phyloP scores from a whole-genome alignment of 2,888 invertebrate genomes.

The Mythimna lalbum region DNA sequence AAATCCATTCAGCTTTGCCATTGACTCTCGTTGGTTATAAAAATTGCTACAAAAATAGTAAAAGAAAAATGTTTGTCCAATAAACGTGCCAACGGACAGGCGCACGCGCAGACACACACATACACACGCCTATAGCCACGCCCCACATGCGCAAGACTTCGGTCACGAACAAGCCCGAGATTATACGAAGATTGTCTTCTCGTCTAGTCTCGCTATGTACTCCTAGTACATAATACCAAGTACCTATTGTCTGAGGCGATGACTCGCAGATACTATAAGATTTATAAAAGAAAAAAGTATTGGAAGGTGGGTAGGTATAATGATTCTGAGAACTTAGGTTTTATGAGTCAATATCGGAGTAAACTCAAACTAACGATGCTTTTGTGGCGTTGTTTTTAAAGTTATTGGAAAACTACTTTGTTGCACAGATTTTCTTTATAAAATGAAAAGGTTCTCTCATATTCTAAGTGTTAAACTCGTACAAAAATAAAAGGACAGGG shows the following conservation, averaged over 20 bases:
- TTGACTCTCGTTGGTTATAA: conserved; percentile 37
- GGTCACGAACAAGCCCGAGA: conserved; percentile 85
- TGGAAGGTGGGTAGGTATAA: conserved; percentile 65
- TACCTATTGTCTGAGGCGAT: conserved; percentile 71
- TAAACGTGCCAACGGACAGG: conserved; percentile 73
- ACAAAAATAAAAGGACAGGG: too few relatives aligned
- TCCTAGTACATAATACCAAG: conserved; percentile 65
- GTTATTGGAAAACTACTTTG: conserved; percentile 47
- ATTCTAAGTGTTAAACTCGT: background rate
- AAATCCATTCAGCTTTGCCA: conserved; percentile 35
- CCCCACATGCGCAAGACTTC: conserved; percentile 80
- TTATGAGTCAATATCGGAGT: conserved; percentile 64
- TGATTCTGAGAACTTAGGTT: conserved; percentile 60
- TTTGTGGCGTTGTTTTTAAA: conserved; percentile 37
- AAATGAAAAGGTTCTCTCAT: background rate
- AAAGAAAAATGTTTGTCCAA: conserved; percentile 41
- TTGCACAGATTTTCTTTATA: conserved; percentile 29
- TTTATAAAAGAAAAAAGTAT: conserved; percentile 66
- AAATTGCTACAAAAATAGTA: conserved; percentile 54
- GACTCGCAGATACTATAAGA: conserved; percentile 67
- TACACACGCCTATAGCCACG: conserved; percentile 65
- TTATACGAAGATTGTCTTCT: conserved; percentile 85
- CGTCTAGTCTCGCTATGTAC: conserved; percentile 75
- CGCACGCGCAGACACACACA: conserved; percentile 72
- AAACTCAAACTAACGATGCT: conserved; percentile 50